phyloP scores from a whole-genome alignment of 2,113 vertebrate genomes.

The Campylomormyrus numenius region DNA sequence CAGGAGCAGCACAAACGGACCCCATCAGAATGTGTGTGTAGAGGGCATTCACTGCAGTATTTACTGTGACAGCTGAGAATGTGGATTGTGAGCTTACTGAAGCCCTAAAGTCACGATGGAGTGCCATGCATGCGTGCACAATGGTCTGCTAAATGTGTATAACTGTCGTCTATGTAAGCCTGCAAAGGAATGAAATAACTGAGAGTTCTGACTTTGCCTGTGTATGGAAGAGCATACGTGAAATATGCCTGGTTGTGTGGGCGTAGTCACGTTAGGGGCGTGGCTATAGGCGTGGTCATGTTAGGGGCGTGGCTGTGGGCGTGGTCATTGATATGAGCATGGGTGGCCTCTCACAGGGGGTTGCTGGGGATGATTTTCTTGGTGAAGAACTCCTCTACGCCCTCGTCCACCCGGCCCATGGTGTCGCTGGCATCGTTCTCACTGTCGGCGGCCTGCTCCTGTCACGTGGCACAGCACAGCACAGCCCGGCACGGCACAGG shows the following conservation, averaged over 20 bases:
- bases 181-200: background rate
- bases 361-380: constrained; percentile 83
- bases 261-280: background rate
- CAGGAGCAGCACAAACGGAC: constrained; percentile 45
- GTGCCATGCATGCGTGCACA: background rate
- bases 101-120: background rate
- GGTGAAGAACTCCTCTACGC: constrained; percentile 92
- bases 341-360: constrained; percentile 65
- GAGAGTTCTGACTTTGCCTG: background rate
- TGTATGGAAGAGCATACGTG: background rate
- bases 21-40: constrained; percentile 19
- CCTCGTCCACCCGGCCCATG: constrained; percentile 82
- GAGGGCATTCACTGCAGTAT: background rate
- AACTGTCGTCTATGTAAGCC: background rate
- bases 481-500: constrained; percentile 22
- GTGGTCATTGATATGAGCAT: background rate
- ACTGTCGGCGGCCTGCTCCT: constrained; percentile 70
- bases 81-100: background rate
- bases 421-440: constrained; percentile 75
- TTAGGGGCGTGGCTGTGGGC: background rate
- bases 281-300: background rate
- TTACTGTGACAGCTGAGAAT: background rate
- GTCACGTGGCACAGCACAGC: constrained; percentile 19
- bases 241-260: background rate
- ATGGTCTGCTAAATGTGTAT: background rate